phyloP scores from a whole-genome alignment of 2,113 vertebrate species.

The Excalfactoria chinensis region DNA sequence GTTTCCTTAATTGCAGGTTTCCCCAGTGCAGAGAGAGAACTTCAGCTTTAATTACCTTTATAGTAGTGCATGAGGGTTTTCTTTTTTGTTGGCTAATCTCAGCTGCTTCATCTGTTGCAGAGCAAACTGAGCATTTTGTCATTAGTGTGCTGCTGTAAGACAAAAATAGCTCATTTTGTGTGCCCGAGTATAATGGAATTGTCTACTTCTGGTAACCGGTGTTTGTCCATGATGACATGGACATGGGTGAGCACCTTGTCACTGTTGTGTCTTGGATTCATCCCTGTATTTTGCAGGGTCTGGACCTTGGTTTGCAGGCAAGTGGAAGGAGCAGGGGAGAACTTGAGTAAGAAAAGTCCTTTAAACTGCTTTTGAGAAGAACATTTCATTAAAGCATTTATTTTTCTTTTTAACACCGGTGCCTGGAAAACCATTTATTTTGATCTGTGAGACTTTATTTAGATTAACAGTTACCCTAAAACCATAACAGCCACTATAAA shows the following conservation, averaged over 20 bases:
- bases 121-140: not conserved
- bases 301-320: fast-evolving
- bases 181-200: not conserved
- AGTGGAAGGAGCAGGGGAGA: not conserved
- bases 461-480: constrained; percentile 40
- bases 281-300: not conserved
- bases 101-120: not conserved
- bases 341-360: not conserved
- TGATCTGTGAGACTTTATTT: constrained; percentile 26
- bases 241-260: not conserved
- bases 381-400: constrained; percentile 39
- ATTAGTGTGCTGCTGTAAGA: not conserved
- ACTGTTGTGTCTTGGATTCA: not conserved
- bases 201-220: not conserved
- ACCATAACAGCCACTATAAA: not conserved
- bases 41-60: not conserved
- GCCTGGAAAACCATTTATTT: constrained; percentile 31
- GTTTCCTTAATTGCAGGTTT: not conserved
- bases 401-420: not conserved
- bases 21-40: not conserved
- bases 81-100: not conserved
- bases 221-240: not conserved
- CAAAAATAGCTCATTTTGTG: not conserved
- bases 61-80: not conserved
- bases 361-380: constrained; percentile 6